Conservation (phyloP, 2,888 invertebrate species). For the Leptinotarsa rubiginosa region DNA sequence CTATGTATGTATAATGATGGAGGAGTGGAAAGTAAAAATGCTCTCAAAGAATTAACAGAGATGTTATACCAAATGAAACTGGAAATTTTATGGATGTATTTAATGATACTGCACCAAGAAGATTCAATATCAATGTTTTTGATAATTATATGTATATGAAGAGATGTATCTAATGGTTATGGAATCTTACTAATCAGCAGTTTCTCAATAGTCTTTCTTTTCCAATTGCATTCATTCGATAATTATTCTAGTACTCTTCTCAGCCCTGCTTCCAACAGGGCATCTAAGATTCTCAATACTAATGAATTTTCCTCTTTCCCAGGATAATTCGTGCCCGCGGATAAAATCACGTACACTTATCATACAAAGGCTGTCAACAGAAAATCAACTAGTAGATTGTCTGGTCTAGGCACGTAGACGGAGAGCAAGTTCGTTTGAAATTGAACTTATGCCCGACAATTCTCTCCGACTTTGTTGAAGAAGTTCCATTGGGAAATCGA, state of each 20-base stretch:
- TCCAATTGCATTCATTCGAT: not conserved
- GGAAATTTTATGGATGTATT: no score
- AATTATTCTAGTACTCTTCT: not conserved
- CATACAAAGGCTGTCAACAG: constrained; percentile 28
- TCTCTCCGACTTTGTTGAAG: constrained; percentile 30
- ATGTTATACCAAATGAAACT: no score
- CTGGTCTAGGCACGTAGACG: constrained; percentile 41
- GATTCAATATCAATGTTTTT: no score
- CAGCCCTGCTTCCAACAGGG: not conserved
- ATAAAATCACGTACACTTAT: constrained; percentile 33
- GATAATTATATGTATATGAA: no score
- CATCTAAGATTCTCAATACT: not conserved
- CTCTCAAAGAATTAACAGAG: no score
- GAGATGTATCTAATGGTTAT: no score
- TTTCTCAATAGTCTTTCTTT: not conserved
- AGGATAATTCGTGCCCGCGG: constrained; percentile 21
- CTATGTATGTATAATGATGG: no score
- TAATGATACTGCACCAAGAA: no score
- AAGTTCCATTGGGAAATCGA: constrained; percentile 23
- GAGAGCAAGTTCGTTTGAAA: constrained; percentile 39
- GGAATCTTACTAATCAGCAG: not conserved
- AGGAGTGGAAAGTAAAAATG: no score
- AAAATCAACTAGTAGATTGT: constrained; percentile 42
- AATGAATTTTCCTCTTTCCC: constrained; percentile 13
- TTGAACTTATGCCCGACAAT: constrained; percentile 30